These are phyloP conservation scores for Nesoenas mayeri DNA, from an alignment of 2,113 vertebrate species.

Conservation along the genomic window DNA sequence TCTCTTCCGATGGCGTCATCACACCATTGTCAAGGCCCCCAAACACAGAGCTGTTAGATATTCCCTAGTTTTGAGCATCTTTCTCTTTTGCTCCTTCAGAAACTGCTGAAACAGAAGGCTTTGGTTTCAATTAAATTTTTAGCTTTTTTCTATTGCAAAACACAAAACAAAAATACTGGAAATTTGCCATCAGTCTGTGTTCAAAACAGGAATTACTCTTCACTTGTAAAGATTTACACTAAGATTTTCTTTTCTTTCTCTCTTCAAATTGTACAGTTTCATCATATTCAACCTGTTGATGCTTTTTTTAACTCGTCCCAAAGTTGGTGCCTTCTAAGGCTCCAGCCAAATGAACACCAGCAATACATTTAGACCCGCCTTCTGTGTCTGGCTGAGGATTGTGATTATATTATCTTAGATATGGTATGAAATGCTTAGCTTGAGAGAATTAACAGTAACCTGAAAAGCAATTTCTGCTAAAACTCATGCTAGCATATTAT, in stretches of 20 bases:
- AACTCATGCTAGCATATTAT: neutral
- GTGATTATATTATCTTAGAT: neutral
- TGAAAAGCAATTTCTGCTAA: constrained; percentile 1
- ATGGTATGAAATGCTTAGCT: neutral
- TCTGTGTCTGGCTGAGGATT: neutral
- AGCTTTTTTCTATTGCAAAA: constrained; percentile 39
- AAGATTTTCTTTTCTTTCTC: neutral
- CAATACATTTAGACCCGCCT: neutral
- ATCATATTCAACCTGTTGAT: neutral
- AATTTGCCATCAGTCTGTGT: neutral
- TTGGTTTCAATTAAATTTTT: constrained; percentile 9
- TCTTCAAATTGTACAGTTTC: neutral
- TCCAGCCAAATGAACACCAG: neutral
- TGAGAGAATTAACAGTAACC: neutral
- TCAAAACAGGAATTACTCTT: neutral
- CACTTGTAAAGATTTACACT: neutral
- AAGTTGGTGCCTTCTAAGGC: neutral
- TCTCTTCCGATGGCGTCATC: neutral
- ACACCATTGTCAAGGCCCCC: neutral
- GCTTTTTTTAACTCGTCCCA: neutral
- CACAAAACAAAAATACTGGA: neutral
- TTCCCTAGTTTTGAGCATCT: neutral
- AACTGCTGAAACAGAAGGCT: neutral
- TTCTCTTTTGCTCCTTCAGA: neutral
- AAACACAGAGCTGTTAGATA: neutral